Percentiles rank a stretch among this genome's conserved stretches.
phyloP scores from a whole-genome alignment of 2,797 vertebrate genomes.

The Lacerta agilis region DNA sequence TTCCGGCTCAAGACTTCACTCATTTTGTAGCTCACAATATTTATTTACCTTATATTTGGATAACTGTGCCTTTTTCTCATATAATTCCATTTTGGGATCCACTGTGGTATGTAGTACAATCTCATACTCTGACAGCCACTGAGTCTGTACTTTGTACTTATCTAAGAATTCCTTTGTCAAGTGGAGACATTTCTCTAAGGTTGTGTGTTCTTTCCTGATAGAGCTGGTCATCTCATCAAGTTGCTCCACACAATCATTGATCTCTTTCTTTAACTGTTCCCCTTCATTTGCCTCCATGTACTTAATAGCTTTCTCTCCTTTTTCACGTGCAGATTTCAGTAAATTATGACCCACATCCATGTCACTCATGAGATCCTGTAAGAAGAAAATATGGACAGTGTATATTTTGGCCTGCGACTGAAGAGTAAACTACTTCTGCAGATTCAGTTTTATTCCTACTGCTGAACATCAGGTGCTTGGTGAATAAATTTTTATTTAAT shows the following conservation, averaged over 20 bases:
- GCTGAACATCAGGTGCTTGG: too few relatives aligned
- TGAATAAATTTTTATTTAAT: too few relatives aligned
- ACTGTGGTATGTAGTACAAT: conserved; percentile 80
- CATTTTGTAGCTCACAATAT: not conserved
- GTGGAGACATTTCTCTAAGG: conserved; percentile 87
- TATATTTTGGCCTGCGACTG: not conserved
- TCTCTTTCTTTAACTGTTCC: conserved; percentile 84
- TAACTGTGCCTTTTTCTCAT: conserved; percentile 94
- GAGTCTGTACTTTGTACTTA: conserved; percentile 87
- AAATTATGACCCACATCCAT: conserved; percentile 91
- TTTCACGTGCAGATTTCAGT: conserved; percentile 89
- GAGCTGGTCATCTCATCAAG: conserved; percentile 87
- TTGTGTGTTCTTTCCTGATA: conserved; percentile 86
- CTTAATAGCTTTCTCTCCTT: conserved; percentile 84
- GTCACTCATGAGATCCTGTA: conserved; percentile 83
- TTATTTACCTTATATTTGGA: conserved; percentile 93
- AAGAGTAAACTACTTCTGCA: not conserved
- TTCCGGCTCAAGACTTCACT: conserved; percentile 1
- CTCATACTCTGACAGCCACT: conserved; percentile 88
- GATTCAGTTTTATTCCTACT: not conserved
- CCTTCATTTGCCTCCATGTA: conserved; percentile 86
- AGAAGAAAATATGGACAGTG: conserved; percentile 26
- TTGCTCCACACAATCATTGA: conserved; percentile 80
- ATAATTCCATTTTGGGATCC: conserved; percentile 93
- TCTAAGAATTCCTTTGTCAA: conserved; percentile 93